These are phyloP conservation scores for Eumerus sabulonum DNA, from an alignment of 2,888 invertebrate genomes.

Conservation along the genomic window DNA sequence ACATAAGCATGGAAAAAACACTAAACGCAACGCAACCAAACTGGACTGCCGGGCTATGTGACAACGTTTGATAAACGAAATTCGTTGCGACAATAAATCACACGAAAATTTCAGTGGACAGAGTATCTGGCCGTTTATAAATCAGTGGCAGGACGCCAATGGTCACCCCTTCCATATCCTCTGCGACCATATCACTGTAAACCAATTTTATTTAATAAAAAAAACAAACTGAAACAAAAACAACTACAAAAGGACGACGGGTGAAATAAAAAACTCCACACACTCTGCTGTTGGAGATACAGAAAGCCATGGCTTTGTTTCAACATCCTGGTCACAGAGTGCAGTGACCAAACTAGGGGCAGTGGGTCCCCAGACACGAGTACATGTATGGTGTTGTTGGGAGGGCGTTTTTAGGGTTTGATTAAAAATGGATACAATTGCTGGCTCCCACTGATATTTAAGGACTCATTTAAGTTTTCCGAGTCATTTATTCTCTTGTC, in stretches of 20 bases:
- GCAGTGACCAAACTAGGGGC: neutral
- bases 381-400: slow-evolving; percentile 30
- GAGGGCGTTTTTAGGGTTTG: slow-evolving; percentile 22
- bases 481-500: slow-evolving; percentile 55
- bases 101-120: slow-evolving; percentile 76
- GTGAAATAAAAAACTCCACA: slow-evolving; percentile 47
- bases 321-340: slow-evolving; percentile 22
- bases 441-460: slow-evolving; percentile 53
- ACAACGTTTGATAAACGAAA: slow-evolving; percentile 71
- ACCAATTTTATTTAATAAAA: slow-evolving; percentile 59
- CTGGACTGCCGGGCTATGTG: slow-evolving; percentile 40
- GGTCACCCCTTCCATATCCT: neutral
- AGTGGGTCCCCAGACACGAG: too few species aligned
- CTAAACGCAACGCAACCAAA: slow-evolving; percentile 14
- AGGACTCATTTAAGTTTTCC: slow-evolving; percentile 63
- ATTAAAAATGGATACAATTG: slow-evolving; percentile 41
- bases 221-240: slow-evolving; percentile 1
- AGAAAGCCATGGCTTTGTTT: slow-evolving; percentile 39
- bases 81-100: slow-evolving; percentile 76
- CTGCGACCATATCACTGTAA: slow-evolving; percentile 51
- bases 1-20: slow-evolving; percentile 42
- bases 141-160: slow-evolving; percentile 43
- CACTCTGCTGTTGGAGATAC: slow-evolving; percentile 13
- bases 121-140: slow-evolving; percentile 57
- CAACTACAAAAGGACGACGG: slow-evolving; percentile 7